Conservation (phyloP, 2,113 vertebrate genomes). For the Phycodurus eques region DNA sequence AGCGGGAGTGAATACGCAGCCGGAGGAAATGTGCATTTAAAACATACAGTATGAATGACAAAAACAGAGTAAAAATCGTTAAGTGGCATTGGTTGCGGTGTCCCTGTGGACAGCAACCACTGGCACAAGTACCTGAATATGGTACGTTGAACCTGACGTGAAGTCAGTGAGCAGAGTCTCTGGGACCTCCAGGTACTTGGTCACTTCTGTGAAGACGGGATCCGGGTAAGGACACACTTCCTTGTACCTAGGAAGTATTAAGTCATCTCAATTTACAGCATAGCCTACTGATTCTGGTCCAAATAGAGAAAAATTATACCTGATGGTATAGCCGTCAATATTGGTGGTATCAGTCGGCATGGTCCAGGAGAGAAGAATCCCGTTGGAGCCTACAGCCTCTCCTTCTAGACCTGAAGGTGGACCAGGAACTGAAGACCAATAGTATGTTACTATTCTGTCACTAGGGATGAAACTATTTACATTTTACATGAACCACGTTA, state of each 20-base stretch:
- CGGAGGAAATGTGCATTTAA: not conserved
- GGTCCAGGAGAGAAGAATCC: slow-evolving; percentile 89
- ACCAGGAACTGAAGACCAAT: slow-evolving; percentile 72
- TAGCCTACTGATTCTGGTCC: not conserved
- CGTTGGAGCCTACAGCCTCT: slow-evolving; percentile 89
- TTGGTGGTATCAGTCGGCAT: slow-evolving; percentile 69
- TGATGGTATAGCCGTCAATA: slow-evolving; percentile 82
- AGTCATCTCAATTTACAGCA: not conserved
- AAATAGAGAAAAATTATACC: slow-evolving; percentile 46
- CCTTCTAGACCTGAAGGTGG: slow-evolving; percentile 82
- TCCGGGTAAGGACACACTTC: slow-evolving; percentile 92
- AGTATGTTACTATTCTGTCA: not conserved
- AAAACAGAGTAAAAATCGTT: not conserved
- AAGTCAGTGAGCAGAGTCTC: slow-evolving; percentile 89
- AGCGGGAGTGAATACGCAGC: too few species aligned
- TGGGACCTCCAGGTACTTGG: slow-evolving; percentile 76
- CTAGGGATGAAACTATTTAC: not conserved
- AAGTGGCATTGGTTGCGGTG: not conserved
- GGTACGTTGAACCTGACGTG: slow-evolving; percentile 89
- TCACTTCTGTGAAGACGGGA: slow-evolving; percentile 78
- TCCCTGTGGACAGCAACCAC: not conserved
- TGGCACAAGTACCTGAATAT: slow-evolving; percentile 78
- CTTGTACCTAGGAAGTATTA: slow-evolving; percentile 71
- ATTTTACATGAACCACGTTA: not conserved
- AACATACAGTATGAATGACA: not conserved